Base-by-base conservation (phyloP, 2,888 invertebrate genomes). In the Tenthredo notha region DNA sequence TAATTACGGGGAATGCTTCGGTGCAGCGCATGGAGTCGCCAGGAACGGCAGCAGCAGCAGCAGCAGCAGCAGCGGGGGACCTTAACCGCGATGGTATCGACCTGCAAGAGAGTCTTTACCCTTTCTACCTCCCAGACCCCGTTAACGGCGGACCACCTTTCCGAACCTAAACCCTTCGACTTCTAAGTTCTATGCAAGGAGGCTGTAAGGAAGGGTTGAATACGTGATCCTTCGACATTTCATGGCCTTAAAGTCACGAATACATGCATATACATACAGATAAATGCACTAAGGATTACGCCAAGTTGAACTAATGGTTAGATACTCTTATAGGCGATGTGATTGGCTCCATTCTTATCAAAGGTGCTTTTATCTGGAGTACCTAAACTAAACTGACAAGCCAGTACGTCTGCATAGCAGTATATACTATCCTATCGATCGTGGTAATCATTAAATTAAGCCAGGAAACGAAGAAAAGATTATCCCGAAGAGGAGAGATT, bases 31-130 rank as follows among this genome's bases (percentile, higher is more conserved):
- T 61, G 29, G 80, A 80, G 80, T 80, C 40, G 37, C 80, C 40
- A 21, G 58, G 40, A 80, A 80, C 58, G 58, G 40, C 80, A 61
- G 80, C 80, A 33, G 29, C 29, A 33, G 29, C 29, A 33, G 29
- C 29, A 33, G 29, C 29, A 33, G 33, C 33, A 61, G 88, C 88
- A 91, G 90, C 91, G 90, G 90, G 91, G 90, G 90, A 91, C 91
- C 91, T 91, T 91, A 92, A 92, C 92, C 90, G 91, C 90, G 91
- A 92, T 92, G 91, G 89, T 92, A 92, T 92, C 92, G 92, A 91
- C 92, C 91, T 92, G 89, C 90, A 88, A 80, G 80, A 77, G 91
- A 91, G 91, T 91, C 89, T 91, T 90, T 88, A 90, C 86, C 88
- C 87, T 84, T 33, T 47, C 84, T 84, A 40, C 77, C 78, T 80